Percentiles rank a stretch among this genome's conserved stretches.
Evolutionary conservation across 2,797 vertebrate genomes (phyloP).

Genomic region (Characodon lateralis): DNA sequence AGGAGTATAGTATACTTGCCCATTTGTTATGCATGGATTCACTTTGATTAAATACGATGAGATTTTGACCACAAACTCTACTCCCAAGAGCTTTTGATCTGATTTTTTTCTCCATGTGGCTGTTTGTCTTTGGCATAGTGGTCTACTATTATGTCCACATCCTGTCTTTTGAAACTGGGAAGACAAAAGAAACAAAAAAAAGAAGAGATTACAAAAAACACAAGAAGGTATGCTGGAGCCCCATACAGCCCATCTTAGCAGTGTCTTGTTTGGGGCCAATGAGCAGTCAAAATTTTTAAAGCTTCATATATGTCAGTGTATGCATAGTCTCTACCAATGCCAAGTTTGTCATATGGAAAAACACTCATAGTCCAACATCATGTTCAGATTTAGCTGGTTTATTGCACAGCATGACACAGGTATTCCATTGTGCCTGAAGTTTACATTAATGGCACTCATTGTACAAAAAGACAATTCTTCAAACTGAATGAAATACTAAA

Average conservation of each 20-base stretch:
- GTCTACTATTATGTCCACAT: conserved; percentile 55
- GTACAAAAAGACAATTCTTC: conserved; percentile 2
- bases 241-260: conserved; percentile 27
- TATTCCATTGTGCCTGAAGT: conserved; percentile 46
- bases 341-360: conserved; percentile 54
- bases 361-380: conserved; percentile 12
- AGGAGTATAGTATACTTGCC: background rate
- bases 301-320: conserved; percentile 43
- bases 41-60: conserved; percentile 32
- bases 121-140: conserved; percentile 51
- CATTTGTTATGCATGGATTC: conserved; percentile 5
- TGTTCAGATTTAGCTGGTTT: conserved; percentile 47
- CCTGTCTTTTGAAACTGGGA: conserved; percentile 42
- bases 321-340: conserved; percentile 10
- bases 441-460: conserved; percentile 20
- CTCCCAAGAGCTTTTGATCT: conserved; percentile 30
- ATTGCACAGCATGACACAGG: conserved; percentile 39
- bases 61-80: conserved; percentile 49
- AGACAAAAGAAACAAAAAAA: background rate
- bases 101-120: conserved; percentile 30
- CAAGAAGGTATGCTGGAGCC: conserved; percentile 16
- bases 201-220: conserved; percentile 2
- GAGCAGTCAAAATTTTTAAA: conserved; percentile 17
- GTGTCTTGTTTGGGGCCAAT: conserved; percentile 24
- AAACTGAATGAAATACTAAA: conserved; percentile 8